Percentiles rank a stretch among this genome's conserved stretches.
phyloP scores from a whole-genome alignment of 2,888 invertebrate genomes.

The Scaptomyza polygonia region DNA sequence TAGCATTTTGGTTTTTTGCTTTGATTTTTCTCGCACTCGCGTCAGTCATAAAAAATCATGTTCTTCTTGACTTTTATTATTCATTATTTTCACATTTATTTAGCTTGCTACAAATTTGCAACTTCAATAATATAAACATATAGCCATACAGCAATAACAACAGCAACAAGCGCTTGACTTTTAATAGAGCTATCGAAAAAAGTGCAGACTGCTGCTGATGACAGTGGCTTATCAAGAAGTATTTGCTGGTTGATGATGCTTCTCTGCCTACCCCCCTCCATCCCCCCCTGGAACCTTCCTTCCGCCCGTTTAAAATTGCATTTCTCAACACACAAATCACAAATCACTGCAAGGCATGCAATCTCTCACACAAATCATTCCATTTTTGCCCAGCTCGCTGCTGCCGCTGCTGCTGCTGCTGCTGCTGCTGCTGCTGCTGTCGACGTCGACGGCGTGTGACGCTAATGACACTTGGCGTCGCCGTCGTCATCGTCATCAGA shows the following conservation, averaged over 20 bases:
- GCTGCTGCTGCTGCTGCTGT: conserved; percentile 16
- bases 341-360: conserved; percentile 77
- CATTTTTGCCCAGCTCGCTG: conserved; percentile 57
- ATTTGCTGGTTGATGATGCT: conserved; percentile 36
- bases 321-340: conserved; percentile 78
- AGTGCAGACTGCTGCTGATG: conserved; percentile 56
- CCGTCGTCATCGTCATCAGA: conserved; percentile 37
- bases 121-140: conserved; percentile 38
- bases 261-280: no score
- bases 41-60: conserved; percentile 78
- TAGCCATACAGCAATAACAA: conserved; percentile 39
- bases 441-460: conserved; percentile 65
- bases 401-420: neutral
- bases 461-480: conserved; percentile 68
- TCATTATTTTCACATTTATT: conserved; percentile 83
- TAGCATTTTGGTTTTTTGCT: neutral
- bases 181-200: conserved; percentile 76
- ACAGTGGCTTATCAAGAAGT: conserved; percentile 67
- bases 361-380: conserved; percentile 79
- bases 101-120: conserved; percentile 42
- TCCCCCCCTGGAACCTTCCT: no score
- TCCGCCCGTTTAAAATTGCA: conserved; percentile 73
- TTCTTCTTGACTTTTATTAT: conserved; percentile 83
- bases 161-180: conserved; percentile 20
- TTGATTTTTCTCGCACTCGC: conserved; percentile 27